Evolutionary conservation across 35 echinoderm and acorn worm species (phyloP).

Genomic region (Stichopus chloronotus): DNA sequence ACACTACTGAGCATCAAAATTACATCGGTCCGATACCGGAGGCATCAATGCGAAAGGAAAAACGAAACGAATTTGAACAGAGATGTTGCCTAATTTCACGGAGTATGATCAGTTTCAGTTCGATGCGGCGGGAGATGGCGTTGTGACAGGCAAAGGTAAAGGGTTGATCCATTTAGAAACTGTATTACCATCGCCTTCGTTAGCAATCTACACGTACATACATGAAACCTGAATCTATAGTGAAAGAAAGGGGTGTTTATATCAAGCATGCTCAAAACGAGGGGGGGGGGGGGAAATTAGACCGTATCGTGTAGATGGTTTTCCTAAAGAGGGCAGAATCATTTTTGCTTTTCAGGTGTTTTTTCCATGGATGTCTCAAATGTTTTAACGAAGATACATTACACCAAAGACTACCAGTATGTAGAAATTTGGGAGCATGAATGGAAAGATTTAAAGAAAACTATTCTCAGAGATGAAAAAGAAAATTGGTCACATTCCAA

Average conservation of each 20-base stretch:
- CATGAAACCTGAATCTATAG: constrained; percentile 62
- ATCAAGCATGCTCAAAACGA: constrained; percentile 52
- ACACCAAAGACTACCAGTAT: not conserved
- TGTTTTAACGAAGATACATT: constrained; percentile 52
- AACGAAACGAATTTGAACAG: too few species aligned
- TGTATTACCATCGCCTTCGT: constrained; percentile 73
- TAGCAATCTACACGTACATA: constrained; percentile 74
- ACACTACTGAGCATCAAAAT: too few species aligned
- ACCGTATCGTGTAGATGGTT: constrained; percentile 60
- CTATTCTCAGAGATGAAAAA: too few species aligned
- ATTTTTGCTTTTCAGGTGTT: constrained; percentile 62
- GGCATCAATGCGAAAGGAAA: too few species aligned
- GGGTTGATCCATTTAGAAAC: constrained; percentile 65
- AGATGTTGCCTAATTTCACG: too few species aligned
- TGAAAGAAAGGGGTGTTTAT: constrained; percentile 46
- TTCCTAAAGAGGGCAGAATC: not conserved
- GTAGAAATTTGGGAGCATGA: not conserved
- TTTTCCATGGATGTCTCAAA: constrained; percentile 56
- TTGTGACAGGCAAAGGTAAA: constrained; percentile 15
- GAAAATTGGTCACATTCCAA: too few species aligned
- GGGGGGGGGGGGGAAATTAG: constrained; percentile 61
- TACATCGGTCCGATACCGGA: too few species aligned
- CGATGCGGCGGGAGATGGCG: not conserved
- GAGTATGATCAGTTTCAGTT: too few species aligned
- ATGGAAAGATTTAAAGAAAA: too few species aligned